Base-by-base conservation (phyloP, 2,797 vertebrate genomes). In the Bovichtus variegatus region DNA sequence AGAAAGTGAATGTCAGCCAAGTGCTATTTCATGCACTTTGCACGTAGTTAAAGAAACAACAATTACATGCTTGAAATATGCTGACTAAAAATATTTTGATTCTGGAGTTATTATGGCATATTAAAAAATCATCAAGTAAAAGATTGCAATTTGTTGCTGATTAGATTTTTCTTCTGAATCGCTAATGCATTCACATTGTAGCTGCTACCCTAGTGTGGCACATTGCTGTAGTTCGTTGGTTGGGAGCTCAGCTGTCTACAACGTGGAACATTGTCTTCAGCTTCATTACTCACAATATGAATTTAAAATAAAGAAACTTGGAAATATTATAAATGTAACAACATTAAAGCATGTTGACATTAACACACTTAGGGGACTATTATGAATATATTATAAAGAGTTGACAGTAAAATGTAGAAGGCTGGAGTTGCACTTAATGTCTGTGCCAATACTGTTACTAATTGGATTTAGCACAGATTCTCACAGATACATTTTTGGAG, bases 191-290 rank as follows among this genome's bases (percentile, higher is more conserved):
- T 66, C 38, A 9, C 7, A 40, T 40, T 23, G 29, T 29, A 68
- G 19, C 44, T 58, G 44, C 27, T 54, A 61, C 40, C 19, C 38
- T 18, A 27, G 75, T 13, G 50, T 46, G 38, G 27, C 51, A 68
- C 5, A 50, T 61, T 13, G 76, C 27, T 57, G 25, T 46, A 47
- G 60, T 34, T 59, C 5, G 31, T 70, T 66, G 60, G 34, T 23
- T 8, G n/a, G 38, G 57, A 64, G 29, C 59, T 47, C 27, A 61
- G 9, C 11, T 60, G 38, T 60, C n/a, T 53, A 46, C 36, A 7
- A 4, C 31, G 67, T 65, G 63, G 50, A 73, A 62, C 40, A 61
- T 47, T 68, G 25, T 66, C 31, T 78, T 61, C 41, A 57, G 57
- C 43, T 61, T 67, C 43, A 47, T 10, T 67, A 13, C 27, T 43